Evolutionary conservation across 2,113 vertebrate genomes (phyloP), one percentile per base, ranked within the genome.

Genomic region (Sula dactylatra): DNA sequence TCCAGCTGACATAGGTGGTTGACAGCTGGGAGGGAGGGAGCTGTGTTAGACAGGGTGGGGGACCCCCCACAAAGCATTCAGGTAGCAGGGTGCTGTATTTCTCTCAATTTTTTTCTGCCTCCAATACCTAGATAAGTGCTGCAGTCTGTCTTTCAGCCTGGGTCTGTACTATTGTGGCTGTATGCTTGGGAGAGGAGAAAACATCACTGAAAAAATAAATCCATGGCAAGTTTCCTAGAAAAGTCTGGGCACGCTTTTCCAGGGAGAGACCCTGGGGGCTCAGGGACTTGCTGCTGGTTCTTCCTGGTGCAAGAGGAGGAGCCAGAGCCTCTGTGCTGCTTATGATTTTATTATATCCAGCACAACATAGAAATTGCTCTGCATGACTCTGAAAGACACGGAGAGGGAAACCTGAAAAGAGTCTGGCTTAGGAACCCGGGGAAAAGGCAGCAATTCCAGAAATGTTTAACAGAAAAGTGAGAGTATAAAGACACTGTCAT

Each of bases 401-500:
- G 40, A 50, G 47, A 49, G 65, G 36, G 49, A 94, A 94, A 82
- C 6, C 31, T 59, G 42, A 49, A 71, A 86, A 80, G 36, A 40
- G 5, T 24, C 25, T 64, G 56, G 5, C n/a, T 69, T 91, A 64
- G 24, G 49, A 84, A 82, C 36, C 15, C 7, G 25, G 40, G 50
- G 45, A 36, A 86, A 91, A 96, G 56, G 22, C 52, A 61, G 64
- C 1, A 1, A 69, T 95, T 86, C 52, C 77, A 42, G 17, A 93
- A 82, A 79, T 16, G 21, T 95, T 88, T 36, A 86, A 64, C 34
- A 86, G 90, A 90, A 96, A 96, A 95, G 74, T 95, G 89, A 95
- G 85, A 97, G 92, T 91, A 88, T 82, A 38, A 88, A 80, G 72
- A 52, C 31, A 92, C 44, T 29, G 58, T 82, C 90, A 74, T 80